Evolutionary conservation across 2,888 invertebrate genomes (phyloP).

Genomic region (Nezara viridula): DNA sequence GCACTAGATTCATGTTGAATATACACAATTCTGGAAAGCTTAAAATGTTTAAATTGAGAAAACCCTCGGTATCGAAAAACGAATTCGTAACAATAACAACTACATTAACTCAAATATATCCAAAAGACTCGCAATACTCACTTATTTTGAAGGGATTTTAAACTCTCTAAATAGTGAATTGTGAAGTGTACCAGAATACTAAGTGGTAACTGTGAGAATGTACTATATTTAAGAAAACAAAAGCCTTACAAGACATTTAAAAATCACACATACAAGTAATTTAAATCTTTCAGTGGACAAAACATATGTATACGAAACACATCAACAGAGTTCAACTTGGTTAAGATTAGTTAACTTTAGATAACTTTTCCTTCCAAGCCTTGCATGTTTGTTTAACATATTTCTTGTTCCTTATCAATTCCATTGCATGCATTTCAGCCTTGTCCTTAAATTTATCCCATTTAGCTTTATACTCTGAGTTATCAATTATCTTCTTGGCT

Average conservation of each 20-base stretch:
- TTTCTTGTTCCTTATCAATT: slow-evolving; percentile 61
- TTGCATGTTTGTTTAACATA: slow-evolving; percentile 55
- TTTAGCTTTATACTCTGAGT: not conserved
- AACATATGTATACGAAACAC: not conserved
- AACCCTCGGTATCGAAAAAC: no score
- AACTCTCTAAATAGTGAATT: no score
- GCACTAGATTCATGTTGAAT: no score
- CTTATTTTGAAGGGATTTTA: no score
- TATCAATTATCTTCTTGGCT: slow-evolving; percentile 40
- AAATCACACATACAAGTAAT: not conserved
- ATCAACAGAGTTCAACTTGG: not conserved
- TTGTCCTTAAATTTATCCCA: slow-evolving; percentile 58
- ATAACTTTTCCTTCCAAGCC: slow-evolving; percentile 59
- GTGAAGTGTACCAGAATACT: no score
- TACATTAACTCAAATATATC: no score
- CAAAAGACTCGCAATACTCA: no score
- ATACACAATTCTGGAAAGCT: no score
- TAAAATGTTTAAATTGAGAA: no score
- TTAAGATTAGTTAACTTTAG: not conserved
- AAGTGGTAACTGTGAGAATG: not conserved
- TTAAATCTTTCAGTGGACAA: no score
- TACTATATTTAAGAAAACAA: not conserved
- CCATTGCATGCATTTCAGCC: slow-evolving; percentile 55
- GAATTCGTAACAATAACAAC: no score
- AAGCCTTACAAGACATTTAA: not conserved